Base-by-base conservation (phyloP, 1,140 invertebrate species). In the Aphaenogaster ashmeadi region DNA sequence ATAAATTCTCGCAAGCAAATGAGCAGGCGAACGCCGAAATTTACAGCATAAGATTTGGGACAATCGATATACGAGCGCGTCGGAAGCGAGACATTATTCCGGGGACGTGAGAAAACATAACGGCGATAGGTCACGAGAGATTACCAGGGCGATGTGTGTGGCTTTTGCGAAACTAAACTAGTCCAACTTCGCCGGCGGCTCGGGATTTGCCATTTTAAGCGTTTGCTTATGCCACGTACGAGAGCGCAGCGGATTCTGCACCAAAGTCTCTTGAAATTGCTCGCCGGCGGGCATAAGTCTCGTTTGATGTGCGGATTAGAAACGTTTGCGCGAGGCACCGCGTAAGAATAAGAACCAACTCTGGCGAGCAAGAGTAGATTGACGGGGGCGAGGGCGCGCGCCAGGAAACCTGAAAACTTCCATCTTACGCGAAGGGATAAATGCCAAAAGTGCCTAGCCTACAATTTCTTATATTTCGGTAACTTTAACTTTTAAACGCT, bases 251-350 rank as follows among this genome's bases (percentile, higher is more conserved):
- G 74, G 36, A 86, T 79, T 81, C 52, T 47, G 15, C 27, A 27
- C 47, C 67, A 44, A 83, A 87, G 44, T 80, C 78, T 83, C 78
- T 62, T 18, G 66, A 64, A 83, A 87, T 87, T 87, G 67, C 86
- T 87, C 52, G 33, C 78, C 54, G 33, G 33, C 33, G 54, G 36
- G 64, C 27, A 36, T 81, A 80, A 87, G 66, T 66, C 56, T 83
- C 78, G 79, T 83, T 60, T 71, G 86, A 83, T 69, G 41, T 38
- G 54, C 77, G 64, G 86, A 87, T 87, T 87, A 87, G 86, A 83
- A 69, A 7, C 86, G 50, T 87, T 83, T 58, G 62, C 52, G 44
- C 47, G 41, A 33, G 15, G 38, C 47, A 41, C 27, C 47, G 33
- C 36, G 9, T 74, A 75, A 84, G 74, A 86, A 79, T 79, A 54